These are phyloP conservation scores for Nemopilema nomurai DNA, from an alignment of 30 jellyfish, hydroid and myxozoan genomes.

Conservation along the genomic window DNA sequence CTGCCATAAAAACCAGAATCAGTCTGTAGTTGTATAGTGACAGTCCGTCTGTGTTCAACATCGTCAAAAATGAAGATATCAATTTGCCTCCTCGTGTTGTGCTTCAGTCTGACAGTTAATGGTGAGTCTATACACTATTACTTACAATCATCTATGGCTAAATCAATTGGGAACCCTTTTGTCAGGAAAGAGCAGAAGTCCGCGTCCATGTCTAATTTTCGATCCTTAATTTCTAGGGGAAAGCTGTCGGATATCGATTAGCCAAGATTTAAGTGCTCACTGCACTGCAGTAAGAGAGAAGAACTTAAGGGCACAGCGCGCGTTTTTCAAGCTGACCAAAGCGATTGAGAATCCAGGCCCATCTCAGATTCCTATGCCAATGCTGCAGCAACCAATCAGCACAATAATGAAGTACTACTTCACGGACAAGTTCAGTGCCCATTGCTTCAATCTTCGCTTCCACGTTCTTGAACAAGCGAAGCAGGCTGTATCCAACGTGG, in stretches of 20 bases:
- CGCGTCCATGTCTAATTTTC: no score
- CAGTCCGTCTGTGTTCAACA: no score
- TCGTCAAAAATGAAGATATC: not conserved
- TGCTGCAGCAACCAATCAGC: not conserved
- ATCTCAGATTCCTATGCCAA: not conserved
- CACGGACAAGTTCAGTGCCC: not conserved
- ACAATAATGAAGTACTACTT: not conserved
- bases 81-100: not conserved
- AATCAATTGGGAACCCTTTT: no score
- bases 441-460: not conserved
- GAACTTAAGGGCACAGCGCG: not conserved
- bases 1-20: no score
- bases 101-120: no score
- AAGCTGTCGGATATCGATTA: not conserved
- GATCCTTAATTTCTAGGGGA: not conserved
- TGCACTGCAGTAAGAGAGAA: not conserved
- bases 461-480: not conserved
- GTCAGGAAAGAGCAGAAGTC: no score
- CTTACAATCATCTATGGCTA: no score
- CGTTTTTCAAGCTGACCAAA: not conserved
- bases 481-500: not conserved
- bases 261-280: not conserved
- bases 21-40: no score
- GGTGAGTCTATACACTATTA: no score
- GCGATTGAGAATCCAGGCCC: not conserved